Evolutionary conservation across 23 tunicate genomes (phyloP).

Genomic region (Oikopleura dioica): DNA sequence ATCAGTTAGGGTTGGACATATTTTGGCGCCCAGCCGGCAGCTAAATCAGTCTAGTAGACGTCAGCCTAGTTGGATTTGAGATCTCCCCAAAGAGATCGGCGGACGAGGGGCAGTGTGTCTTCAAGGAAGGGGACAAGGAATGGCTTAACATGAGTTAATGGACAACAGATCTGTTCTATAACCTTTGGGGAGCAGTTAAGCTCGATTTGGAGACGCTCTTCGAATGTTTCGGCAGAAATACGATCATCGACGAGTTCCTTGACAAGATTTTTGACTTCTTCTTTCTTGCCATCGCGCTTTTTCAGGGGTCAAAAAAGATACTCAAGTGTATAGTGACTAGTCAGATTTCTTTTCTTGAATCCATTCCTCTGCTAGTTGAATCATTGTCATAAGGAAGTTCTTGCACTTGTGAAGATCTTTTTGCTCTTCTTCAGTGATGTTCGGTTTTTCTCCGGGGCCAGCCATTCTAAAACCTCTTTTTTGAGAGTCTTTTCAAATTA

Average conservation of each 20-base stretch:
- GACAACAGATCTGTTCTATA: too few relatives aligned
- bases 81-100: too few relatives aligned
- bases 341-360: constrained; percentile 24
- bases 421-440: constrained; percentile 32
- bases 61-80: too few relatives aligned
- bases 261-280: constrained; percentile 55
- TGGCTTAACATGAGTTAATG: background rate
- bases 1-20: too few relatives aligned
- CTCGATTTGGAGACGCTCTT: constrained; percentile 42
- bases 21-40: too few relatives aligned
- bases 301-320: too few relatives aligned
- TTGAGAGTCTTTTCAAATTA: too few relatives aligned
- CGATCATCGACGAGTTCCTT: constrained; percentile 71
- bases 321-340: background rate
- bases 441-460: too few relatives aligned
- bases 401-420: constrained; percentile 53
- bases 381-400: constrained; percentile 57
- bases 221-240: constrained; percentile 54
- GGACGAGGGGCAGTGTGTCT: background rate
- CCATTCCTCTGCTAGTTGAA: constrained; percentile 47
- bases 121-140: background rate
- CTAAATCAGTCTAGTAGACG: too few relatives aligned
- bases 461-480: too few relatives aligned
- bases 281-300: too few relatives aligned
- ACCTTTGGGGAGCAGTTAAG: constrained; percentile 73